Evolutionary conservation across 2,113 vertebrate species (phyloP), one percentile per base, ranked within the genome.

Genomic region (Panurus biarmicus): DNA sequence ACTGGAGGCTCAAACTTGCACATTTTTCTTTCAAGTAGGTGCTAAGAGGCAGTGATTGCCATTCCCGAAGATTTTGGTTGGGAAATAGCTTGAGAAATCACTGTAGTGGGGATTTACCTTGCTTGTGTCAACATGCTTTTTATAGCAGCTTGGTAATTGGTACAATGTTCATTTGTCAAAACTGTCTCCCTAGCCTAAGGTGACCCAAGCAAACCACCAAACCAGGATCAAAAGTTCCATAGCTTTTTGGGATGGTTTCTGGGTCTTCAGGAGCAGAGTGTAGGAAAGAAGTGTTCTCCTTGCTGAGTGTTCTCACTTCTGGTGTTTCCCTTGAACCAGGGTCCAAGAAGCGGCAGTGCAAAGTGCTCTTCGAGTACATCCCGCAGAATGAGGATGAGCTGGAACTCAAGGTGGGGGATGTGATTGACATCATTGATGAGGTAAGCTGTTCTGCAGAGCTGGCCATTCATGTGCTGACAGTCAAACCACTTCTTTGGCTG

Each of bases 371-470:
- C 31, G 98, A 99, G 2, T 99, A 99, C 71, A 29, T 97, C 85
- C 99, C 99, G 0, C 98, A 98, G 97, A 99, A 99, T 7, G 99
- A 99, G 70, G 99, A 99, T 53, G 99, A 99, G 92, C 96, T 99
- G 95, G 98, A 99, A 29, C 98, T 99, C 70, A 99, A 98, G 90
- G 38, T 97, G 9, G 99, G 99, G 75, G 99, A 99, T 47, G 73
- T 98, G 73, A 95, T 99, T 13, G 98, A 99, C 56, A 96, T 99
- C 91, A 97, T 3, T 9, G 99, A 99, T 45, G 99, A 99, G 98
- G 99, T 99, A 98, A 97, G 96, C 19, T 54, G 67, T 81, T 77
- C 45, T 44, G 7, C 69, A 58, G 84, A 38, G 42, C 66, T 51
- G 12, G 8, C n/a, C 1, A 1, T 64, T 40, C 12, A 2, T 28